phyloP scores from a whole-genome alignment of 2,113 vertebrate species.

The Leiothrix lutea region DNA sequence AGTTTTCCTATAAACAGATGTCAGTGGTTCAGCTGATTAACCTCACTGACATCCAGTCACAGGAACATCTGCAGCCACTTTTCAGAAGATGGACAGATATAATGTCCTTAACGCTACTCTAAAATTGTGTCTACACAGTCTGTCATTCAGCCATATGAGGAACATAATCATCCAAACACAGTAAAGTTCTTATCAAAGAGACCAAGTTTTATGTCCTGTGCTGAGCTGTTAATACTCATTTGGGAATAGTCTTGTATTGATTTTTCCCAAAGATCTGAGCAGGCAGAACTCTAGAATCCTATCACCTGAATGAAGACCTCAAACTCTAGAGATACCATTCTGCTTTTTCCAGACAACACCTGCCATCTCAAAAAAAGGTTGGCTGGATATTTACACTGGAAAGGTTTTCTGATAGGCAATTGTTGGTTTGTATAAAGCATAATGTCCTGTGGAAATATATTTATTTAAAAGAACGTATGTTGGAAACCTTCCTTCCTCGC shows the following conservation, averaged over 20 bases:
- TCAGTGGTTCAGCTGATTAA: slow-evolving; percentile 33
- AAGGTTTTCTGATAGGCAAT: not conserved
- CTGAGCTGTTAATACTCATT: not conserved
- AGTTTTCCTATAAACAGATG: slow-evolving; percentile 23
- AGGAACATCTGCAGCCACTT: slow-evolving; percentile 9
- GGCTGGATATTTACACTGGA: not conserved
- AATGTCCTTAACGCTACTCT: not conserved
- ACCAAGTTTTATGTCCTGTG: not conserved
- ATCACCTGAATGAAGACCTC: not conserved
- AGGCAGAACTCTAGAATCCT: not conserved
- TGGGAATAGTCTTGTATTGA: not conserved
- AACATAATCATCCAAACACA: not conserved
- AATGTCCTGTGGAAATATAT: not conserved
- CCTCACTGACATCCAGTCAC: not conserved
- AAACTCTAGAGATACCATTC: not conserved
- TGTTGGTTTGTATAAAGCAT: not conserved
- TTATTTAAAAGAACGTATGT: not conserved
- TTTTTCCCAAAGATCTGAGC: not conserved
- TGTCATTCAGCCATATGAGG: not conserved
- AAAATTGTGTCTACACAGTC: not conserved
- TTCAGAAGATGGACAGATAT: not conserved
- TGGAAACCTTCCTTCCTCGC: not conserved
- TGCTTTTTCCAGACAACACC: not conserved
- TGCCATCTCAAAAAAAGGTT: not conserved
- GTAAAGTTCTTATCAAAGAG: not conserved